Evolutionary conservation across 2,113 vertebrate genomes (phyloP).

Genomic region (Colossoma macropomum): DNA sequence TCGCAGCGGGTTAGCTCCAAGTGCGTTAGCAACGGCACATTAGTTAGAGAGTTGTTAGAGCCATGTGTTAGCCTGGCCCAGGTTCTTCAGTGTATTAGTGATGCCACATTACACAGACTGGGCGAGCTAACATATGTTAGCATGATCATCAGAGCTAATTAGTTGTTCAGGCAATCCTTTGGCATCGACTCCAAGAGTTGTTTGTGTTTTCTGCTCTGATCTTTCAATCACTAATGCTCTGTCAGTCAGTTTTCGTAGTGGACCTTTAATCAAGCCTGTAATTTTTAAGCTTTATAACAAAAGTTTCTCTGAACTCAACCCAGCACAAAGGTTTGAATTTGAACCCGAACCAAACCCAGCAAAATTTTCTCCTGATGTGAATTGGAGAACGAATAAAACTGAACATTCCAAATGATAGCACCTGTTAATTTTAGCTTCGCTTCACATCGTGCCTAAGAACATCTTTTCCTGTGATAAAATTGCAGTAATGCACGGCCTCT

Average conservation of each 20-base stretch:
- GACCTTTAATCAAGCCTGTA: no score
- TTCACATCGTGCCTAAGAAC: no score
- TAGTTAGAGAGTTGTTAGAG: conserved; percentile 38
- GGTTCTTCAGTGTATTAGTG: neutral
- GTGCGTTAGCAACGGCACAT: conserved; percentile 48
- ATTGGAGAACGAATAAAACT: no score
- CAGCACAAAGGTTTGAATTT: neutral
- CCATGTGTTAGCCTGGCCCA: conserved; percentile 37
- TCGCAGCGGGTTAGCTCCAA: conserved; percentile 50
- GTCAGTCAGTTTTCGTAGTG: neutral
- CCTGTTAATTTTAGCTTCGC: no score
- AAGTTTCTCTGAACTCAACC: no score
- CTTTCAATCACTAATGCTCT: neutral
- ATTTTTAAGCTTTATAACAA: no score
- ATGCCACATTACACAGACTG: neutral
- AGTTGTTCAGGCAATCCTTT: neutral
- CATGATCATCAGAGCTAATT: neutral
- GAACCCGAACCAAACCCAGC: neutral
- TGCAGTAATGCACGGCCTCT: no score
- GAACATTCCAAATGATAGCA: no score
- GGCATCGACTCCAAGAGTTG: neutral
- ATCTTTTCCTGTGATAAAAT: no score
- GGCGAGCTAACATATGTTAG: neutral
- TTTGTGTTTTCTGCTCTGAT: neutral
- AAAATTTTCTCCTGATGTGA: no score